Percentiles rank a stretch among this genome's conserved stretches.
These are phyloP conservation scores for Capitulum mitella DNA, from an alignment of 2,888 invertebrate genomes.

Conservation along the genomic window DNA sequence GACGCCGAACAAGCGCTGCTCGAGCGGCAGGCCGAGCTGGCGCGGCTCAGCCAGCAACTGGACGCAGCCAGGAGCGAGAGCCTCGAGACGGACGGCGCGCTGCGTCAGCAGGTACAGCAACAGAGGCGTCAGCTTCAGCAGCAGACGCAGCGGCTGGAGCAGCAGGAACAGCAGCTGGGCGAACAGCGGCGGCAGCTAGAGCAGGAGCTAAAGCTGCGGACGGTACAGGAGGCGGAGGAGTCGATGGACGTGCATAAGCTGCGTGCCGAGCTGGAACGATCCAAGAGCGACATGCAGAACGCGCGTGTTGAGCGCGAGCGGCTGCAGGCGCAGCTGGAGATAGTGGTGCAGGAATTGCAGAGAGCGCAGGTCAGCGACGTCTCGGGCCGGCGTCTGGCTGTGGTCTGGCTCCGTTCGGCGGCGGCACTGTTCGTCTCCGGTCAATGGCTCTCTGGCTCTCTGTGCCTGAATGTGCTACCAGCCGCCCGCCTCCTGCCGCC, in stretches of 20 bases:
- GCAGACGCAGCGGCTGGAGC: neutral
- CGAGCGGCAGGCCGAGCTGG: slow-evolving; percentile 49
- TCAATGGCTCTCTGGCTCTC: neutral
- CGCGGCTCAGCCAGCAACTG: neutral
- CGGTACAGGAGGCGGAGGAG: neutral
- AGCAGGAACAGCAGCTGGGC: slow-evolving; percentile 42
- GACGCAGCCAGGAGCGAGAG: neutral
- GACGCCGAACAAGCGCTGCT: slow-evolving; percentile 68
- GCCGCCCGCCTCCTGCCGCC: neutral
- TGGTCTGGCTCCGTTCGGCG: neutral
- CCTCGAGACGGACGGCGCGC: neutral
- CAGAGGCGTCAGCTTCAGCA: neutral
- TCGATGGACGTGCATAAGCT: slow-evolving; percentile 10
- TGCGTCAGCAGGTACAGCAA: neutral
- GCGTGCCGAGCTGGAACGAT: neutral
- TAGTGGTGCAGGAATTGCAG: slow-evolving; percentile 85
- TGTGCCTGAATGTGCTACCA: slow-evolving; percentile 2
- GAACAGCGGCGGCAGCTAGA: slow-evolving; percentile 43
- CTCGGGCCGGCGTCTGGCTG: neutral
- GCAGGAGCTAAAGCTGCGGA: too few species aligned
- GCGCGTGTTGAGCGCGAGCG: slow-evolving; percentile 75
- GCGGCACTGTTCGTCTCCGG: too few species aligned
- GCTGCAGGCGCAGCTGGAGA: slow-evolving; percentile 82
- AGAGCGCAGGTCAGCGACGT: slow-evolving; percentile 67
- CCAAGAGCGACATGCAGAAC: slow-evolving; percentile 58